These are phyloP conservation scores for Oceanites oceanicus DNA, from an alignment of 2,113 vertebrate species.

Conservation along the genomic window DNA sequence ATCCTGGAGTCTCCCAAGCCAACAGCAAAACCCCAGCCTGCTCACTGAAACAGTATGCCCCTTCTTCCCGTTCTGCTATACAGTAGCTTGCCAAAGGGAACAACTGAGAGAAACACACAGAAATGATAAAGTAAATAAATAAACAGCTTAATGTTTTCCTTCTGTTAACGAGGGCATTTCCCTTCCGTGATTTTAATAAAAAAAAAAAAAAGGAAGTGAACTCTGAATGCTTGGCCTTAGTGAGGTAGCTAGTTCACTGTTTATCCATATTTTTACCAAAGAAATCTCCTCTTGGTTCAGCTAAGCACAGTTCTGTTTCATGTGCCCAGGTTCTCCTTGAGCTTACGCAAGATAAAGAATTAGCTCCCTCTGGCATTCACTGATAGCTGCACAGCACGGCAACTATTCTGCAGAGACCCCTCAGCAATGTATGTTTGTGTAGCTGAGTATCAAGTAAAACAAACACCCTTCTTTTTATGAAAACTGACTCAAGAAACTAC, in stretches of 20 bases:
- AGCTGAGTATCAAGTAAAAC: neutral
- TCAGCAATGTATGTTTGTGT: neutral
- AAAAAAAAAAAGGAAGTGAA: neutral
- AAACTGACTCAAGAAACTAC: neutral
- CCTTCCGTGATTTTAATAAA: neutral
- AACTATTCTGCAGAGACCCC: neutral
- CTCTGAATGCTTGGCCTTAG: neutral
- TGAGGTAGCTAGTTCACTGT: neutral
- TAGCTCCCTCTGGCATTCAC: neutral
- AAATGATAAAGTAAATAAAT: neutral
- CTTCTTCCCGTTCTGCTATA: neutral
- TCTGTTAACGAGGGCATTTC: rapidly evolving
- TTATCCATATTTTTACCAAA: neutral
- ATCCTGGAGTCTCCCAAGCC: neutral
- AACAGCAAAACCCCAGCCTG: neutral
- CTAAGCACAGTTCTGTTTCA: neutral
- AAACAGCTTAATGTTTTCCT: neutral
- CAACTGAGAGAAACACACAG: neutral
- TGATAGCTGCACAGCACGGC: neutral
- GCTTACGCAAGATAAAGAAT: neutral
- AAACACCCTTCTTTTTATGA: neutral
- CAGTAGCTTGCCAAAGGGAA: neutral
- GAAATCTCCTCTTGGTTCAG: neutral
- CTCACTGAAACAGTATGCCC: neutral
- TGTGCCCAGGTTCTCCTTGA: neutral